Evolutionary conservation across 2,113 vertebrate genomes (phyloP).

Genomic region (Anser cygnoides): DNA sequence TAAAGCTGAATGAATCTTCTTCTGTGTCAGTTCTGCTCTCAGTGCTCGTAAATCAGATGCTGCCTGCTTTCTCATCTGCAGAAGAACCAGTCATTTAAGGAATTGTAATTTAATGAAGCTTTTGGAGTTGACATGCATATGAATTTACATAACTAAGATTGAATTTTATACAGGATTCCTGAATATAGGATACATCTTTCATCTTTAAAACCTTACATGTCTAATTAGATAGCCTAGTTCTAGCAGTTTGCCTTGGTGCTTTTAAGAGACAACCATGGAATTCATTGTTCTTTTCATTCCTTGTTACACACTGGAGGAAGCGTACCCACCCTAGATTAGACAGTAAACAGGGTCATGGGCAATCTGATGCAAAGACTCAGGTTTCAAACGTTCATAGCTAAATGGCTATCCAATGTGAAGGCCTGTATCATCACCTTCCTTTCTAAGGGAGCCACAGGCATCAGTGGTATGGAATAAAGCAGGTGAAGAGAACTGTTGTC

Average conservation of each 20-base stretch:
- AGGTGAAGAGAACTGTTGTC: background rate
- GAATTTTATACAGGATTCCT: slow-evolving; percentile 2
- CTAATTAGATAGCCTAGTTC: background rate
- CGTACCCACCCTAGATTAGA: background rate
- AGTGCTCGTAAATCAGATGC: slow-evolving; percentile 81
- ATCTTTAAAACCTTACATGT: background rate
- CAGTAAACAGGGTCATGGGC: background rate
- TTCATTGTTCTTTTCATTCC: background rate
- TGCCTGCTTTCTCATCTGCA: slow-evolving; percentile 89
- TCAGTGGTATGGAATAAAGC: background rate
- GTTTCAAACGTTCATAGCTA: background rate
- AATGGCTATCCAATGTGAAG: background rate
- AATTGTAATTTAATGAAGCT: background rate
- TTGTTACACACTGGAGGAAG: background rate
- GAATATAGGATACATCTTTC: background rate
- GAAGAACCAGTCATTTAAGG: slow-evolving; percentile 32
- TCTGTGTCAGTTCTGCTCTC: slow-evolving; percentile 87
- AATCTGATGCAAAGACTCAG: background rate
- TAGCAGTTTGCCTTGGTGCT: background rate
- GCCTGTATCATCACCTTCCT: background rate
- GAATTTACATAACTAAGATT: background rate
- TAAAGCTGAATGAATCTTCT: slow-evolving; percentile 81
- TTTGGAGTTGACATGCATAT: background rate
- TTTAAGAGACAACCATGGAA: background rate
- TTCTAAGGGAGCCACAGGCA: background rate